These are phyloP conservation scores for Hylia prasina DNA, from an alignment of 2,113 vertebrate species.

Conservation along the genomic window DNA sequence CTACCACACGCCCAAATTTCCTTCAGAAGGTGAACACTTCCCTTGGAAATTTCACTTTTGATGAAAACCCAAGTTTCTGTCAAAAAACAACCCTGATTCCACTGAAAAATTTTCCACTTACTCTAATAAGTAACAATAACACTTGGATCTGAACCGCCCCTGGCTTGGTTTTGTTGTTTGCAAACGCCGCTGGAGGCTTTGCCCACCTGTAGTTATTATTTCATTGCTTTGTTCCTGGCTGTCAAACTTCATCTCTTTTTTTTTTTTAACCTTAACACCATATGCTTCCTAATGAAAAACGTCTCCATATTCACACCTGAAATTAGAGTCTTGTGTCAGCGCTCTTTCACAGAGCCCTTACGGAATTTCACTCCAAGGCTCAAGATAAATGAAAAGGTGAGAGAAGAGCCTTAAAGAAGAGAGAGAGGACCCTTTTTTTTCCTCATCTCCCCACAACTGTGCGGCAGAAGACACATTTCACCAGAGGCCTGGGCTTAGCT, in stretches of 20 bases:
- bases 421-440: neutral
- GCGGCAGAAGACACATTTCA: neutral
- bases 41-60: slow-evolving; percentile 24
- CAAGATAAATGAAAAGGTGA: neutral
- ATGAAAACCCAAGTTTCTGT: slow-evolving; percentile 44
- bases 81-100: neutral
- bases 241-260: slow-evolving; percentile 36
- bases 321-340: slow-evolving; percentile 38
- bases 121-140: slow-evolving; percentile 45
- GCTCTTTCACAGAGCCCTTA: neutral
- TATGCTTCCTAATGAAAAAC: slow-evolving; percentile 62
- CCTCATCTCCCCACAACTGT: neutral
- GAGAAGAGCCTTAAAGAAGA: neutral
- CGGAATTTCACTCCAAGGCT: neutral
- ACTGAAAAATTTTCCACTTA: neutral
- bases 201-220: slow-evolving; percentile 64
- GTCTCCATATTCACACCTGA: slow-evolving; percentile 63
- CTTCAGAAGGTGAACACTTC: neutral
- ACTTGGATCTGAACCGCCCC: slow-evolving; percentile 21
- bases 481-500: neutral
- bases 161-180: slow-evolving; percentile 53
- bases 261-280: slow-evolving; percentile 54
- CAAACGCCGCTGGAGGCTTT: slow-evolving; percentile 62
- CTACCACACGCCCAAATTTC: neutral
- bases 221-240: slow-evolving; percentile 63